A percentile compares a stretch with the other conserved stretches of the same genome.
phyloP scores from a whole-genome alignment of 2,888 invertebrate species.

The Flexamia atlantica region DNA sequence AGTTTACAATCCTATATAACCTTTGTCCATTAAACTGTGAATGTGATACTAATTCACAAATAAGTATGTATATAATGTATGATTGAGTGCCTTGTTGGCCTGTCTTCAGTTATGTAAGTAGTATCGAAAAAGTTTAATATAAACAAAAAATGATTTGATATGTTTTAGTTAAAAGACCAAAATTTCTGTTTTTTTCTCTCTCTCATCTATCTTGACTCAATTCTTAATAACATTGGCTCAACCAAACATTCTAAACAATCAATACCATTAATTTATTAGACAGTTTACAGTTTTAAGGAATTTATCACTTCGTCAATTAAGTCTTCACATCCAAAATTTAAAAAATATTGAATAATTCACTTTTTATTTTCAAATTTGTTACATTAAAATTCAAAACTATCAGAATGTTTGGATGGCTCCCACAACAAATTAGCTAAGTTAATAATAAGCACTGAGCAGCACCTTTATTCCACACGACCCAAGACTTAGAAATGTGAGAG shows the following conservation, averaged over 20 bases:
- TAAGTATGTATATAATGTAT: too few species aligned
- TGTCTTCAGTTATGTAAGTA: too few species aligned
- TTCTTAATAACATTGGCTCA: neutral
- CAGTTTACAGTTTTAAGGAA: too few species aligned
- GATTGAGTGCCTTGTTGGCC: too few species aligned
- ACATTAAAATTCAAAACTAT: neutral
- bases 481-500: slow-evolving; percentile 61
- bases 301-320: too few species aligned
- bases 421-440: slow-evolving; percentile 38
- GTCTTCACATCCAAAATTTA: too few species aligned
- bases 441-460: slow-evolving; percentile 45
- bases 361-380: neutral
- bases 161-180: too few species aligned
- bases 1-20: too few species aligned
- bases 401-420: neutral
- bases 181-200: neutral
- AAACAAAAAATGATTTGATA: too few species aligned
- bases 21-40: too few species aligned
- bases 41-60: too few species aligned
- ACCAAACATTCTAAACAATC: neutral
- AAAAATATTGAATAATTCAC: neutral
- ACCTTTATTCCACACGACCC: slow-evolving; percentile 62
- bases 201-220: neutral
- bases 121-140: too few species aligned
- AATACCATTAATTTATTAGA: neutral